Percentiles rank a stretch among this genome's conserved stretches.
phyloP scores from a whole-genome alignment of 2,113 vertebrate genomes.

The Hymenochirus boettgeri region DNA sequence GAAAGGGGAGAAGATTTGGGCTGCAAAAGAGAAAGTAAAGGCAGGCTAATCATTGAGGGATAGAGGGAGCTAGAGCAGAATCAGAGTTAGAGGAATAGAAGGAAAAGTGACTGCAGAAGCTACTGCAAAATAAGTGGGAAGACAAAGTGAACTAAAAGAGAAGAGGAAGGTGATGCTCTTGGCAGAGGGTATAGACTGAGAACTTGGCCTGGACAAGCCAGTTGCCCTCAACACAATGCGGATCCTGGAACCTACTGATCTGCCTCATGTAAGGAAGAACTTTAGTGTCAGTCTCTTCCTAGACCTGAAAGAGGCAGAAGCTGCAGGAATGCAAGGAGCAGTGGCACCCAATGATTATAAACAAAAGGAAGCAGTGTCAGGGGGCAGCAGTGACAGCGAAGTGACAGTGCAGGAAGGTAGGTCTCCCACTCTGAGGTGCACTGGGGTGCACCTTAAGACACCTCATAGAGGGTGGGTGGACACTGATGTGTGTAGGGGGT shows the following conservation, averaged over 20 bases:
- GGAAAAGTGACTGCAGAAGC: too few species aligned
- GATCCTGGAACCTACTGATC: constrained; percentile 59
- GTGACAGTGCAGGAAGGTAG: constrained; percentile 67
- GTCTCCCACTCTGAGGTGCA: too few species aligned
- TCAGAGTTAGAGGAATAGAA: too few species aligned
- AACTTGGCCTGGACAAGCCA: constrained; percentile 49
- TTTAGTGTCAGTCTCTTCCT: constrained; percentile 75
- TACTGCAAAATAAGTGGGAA: too few species aligned
- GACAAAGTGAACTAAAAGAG: neutral
- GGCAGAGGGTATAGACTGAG: constrained; percentile 59
- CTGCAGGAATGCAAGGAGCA: constrained; percentile 51
- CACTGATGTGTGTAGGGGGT: too few species aligned
- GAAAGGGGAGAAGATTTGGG: constrained; percentile 5
- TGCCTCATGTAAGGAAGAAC: constrained; percentile 68
- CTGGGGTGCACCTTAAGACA: too few species aligned
- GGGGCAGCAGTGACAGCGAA: constrained; percentile 74
- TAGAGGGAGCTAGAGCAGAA: too few species aligned
- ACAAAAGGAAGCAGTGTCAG: constrained; percentile 59
- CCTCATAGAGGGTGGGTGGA: too few species aligned
- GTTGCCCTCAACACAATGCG: constrained; percentile 49
- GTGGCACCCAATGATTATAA: constrained; percentile 50
- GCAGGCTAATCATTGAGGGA: neutral
- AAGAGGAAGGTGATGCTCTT: constrained; percentile 3
- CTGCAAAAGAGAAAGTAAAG: neutral
- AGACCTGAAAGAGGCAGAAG: constrained; percentile 69